phyloP scores from a whole-genome alignment of 2,797 vertebrate genomes.

The Alectoris magna region DNA sequence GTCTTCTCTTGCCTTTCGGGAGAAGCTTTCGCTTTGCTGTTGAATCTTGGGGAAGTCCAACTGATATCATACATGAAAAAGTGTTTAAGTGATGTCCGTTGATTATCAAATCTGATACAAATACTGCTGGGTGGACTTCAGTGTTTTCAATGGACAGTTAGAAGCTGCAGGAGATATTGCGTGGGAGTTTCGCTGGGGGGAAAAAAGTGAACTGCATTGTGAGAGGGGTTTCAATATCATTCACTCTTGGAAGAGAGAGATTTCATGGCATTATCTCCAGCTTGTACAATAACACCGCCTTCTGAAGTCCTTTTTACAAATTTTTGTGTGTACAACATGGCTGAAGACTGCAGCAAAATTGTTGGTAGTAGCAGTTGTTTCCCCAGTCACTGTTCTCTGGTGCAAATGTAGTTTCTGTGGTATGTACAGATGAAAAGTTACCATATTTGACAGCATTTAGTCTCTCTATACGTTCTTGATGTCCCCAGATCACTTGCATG shows the following conservation, averaged over 20 bases:
- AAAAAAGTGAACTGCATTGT: accelerated
- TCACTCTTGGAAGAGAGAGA: not conserved
- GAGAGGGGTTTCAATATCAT: not conserved
- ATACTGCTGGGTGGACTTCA: accelerated
- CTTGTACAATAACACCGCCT: not conserved
- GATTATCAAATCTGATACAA: not conserved
- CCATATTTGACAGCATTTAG: not conserved
- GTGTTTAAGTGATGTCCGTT: not conserved
- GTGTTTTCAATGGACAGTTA: not conserved
- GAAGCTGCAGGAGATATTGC: not conserved
- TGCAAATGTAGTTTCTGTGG: not conserved
- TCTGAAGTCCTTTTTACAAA: not conserved
- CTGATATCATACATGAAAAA: not conserved
- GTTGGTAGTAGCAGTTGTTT: not conserved
- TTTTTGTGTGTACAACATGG: not conserved
- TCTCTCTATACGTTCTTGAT: not conserved
- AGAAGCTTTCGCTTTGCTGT: not conserved
- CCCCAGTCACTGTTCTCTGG: not conserved
- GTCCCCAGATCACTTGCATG: not conserved
- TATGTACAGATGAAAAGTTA: not conserved
- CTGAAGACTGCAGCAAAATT: not conserved
- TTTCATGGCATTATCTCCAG: not conserved
- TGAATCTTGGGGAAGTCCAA: not conserved
- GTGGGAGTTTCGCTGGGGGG: not conserved
- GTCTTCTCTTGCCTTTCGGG: not conserved